Percentiles rank a stretch among this genome's conserved stretches.
Evolutionary conservation across 2,113 vertebrate species (phyloP).

Genomic region (Sinocyclocheilus rhinocerous): DNA sequence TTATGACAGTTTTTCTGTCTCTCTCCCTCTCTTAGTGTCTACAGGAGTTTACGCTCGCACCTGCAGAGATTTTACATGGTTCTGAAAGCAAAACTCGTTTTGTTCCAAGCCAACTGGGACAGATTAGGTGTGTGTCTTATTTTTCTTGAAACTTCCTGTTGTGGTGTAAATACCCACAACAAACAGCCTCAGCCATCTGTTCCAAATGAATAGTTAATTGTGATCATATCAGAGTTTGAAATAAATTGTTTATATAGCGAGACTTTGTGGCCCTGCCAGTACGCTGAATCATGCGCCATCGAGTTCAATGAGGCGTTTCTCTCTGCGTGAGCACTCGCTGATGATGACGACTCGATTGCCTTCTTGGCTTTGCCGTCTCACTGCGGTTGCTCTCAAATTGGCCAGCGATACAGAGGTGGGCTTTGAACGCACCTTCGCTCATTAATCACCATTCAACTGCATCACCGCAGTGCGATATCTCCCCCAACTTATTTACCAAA

Average conservation of each 20-base stretch:
- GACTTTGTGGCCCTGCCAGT: conserved; percentile 36
- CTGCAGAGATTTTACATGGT: conserved; percentile 36
- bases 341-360: neutral
- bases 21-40: neutral
- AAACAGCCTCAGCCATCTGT: conserved; percentile 60
- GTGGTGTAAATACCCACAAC: conserved; percentile 57
- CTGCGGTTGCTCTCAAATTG: neutral
- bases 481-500: neutral
- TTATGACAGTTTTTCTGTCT: neutral
- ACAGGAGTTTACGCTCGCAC: conserved; percentile 21
- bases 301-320: conserved; percentile 35
- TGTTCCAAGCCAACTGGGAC: conserved; percentile 56
- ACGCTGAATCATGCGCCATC: neutral
- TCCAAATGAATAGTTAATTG: conserved; percentile 62
- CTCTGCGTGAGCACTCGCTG: conserved; percentile 17
- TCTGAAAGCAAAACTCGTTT: conserved; percentile 49
- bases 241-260: conserved; percentile 60
- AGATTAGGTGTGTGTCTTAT: conserved; percentile 56
- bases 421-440: conserved; percentile 15
- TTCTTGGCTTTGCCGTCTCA: conserved; percentile 12
- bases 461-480: conserved; percentile 39
- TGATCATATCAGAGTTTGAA: conserved; percentile 58
- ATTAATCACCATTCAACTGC: conserved; percentile 52
- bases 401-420: neutral
- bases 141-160: conserved; percentile 52